Base-by-base conservation (phyloP, 2,888 invertebrate genomes). In the Apodemia mormo region DNA sequence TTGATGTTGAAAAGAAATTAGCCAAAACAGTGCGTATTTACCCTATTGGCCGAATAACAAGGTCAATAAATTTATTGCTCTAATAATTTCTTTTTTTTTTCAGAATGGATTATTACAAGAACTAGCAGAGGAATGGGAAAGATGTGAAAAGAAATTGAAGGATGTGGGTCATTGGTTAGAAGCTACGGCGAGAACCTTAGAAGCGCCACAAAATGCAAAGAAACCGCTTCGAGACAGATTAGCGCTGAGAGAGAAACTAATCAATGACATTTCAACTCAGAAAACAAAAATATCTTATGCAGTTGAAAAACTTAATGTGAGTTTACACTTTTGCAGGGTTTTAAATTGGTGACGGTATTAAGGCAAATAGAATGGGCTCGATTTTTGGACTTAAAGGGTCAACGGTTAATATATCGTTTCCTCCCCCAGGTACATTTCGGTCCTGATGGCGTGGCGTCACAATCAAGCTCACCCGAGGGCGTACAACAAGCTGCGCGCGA, bases 71-170 rank as follows among this genome's bases (percentile, higher is more conserved):
- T 64, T 8, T n/a, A 22, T 8, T 33, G n/a, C 49, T 0, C 37
- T 67, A 22, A 45, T 29, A 29, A 49, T 37, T 40, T 4, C 68
- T 73, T 3, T 71, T 71, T 74, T 72, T 76, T 94, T 94, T 74
- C 89, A 97, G 97, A 96, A 97, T 84, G 96, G 97, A 65, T 91
- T 98, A 78, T 94, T 98, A 72, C 97, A 97, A 94, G 98, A 98
- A 91, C 96, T 98, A 68, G 96, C 97, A 66, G 98, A 98, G 85
- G 98, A 98, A 93, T 98, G 98, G 97, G 98, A 98, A 85, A 97
- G 98, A 87, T 98, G 98, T 89, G 98, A 98, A 89, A 96, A 95
- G 86, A 98, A 99, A 88, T 95, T 98, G 86, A 97, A 97, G 86
- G 98, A 98, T 79, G 97, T 97, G 65, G 96, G 96, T 73, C 94